Conservation (phyloP, 2,113 vertebrate genomes). For the Cervus canadensis region DNA sequence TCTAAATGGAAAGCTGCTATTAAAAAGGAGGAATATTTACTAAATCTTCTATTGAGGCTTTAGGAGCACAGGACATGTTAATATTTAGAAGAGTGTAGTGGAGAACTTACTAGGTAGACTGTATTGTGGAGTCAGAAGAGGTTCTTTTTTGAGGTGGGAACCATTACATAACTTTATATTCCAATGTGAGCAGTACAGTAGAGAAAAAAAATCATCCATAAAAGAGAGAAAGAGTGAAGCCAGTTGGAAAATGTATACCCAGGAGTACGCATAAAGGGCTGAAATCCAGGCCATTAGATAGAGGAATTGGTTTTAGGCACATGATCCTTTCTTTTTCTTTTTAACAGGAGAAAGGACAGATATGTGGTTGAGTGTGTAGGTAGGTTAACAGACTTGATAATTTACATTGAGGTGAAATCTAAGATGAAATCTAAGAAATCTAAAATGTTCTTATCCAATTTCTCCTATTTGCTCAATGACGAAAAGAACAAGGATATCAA, state of each 20-base stretch:
- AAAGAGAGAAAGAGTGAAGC: neutral
- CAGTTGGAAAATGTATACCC: neutral
- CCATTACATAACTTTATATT: neutral
- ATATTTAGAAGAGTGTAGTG: neutral
- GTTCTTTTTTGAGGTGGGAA: neutral
- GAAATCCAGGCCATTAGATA: neutral
- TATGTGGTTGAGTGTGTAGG: neutral
- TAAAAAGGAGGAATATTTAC: neutral
- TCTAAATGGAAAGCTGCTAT: neutral
- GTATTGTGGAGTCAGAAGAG: neutral
- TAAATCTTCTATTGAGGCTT: neutral
- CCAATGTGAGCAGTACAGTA: neutral
- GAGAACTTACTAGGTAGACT: neutral
- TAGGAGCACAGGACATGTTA: neutral
- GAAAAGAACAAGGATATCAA: neutral
- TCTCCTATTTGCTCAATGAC: neutral
- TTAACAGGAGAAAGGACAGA: neutral
- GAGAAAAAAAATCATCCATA: neutral
- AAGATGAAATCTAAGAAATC: neutral
- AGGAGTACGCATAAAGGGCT: neutral
- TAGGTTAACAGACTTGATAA: neutral
- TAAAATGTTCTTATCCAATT: neutral
- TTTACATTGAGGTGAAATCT: neutral
- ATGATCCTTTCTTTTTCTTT: neutral
- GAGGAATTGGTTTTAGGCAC: neutral